Evolutionary conservation across 2,888 invertebrate species (phyloP).

Genomic region (Tenthredo mesomela): DNA sequence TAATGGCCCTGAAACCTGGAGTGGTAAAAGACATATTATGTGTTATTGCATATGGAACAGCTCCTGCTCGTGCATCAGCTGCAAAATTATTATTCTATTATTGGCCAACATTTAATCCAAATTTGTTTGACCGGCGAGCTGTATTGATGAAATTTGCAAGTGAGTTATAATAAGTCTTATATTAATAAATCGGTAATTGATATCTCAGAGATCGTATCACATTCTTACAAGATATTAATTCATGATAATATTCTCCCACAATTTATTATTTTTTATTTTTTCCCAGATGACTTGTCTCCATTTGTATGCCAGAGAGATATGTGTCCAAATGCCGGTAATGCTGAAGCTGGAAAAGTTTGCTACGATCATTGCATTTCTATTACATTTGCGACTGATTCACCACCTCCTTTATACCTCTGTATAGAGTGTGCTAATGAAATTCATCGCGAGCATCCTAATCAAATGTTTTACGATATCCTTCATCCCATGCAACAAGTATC

Average conservation of each 20-base stretch:
- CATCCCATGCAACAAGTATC: conserved; percentile 97
- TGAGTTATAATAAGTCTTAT: conserved; percentile 75
- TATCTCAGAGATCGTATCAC: background rate
- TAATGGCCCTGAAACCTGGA: conserved; percentile 95
- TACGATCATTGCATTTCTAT: conserved; percentile 96
- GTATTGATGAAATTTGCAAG: conserved; percentile 93
- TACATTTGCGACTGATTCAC: conserved; percentile 90
- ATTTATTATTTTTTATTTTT: conserved; percentile 48
- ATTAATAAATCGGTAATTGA: background rate
- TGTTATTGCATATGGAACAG: conserved; percentile 98
- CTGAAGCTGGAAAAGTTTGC: conserved; percentile 95
- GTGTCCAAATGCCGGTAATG: conserved; percentile 92
- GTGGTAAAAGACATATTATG: conserved; percentile 96
- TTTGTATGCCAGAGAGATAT: conserved; percentile 95
- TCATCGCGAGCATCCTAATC: conserved; percentile 91
- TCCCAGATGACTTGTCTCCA: conserved; percentile 86
- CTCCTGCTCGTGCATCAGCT: conserved; percentile 95
- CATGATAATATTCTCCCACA: background rate
- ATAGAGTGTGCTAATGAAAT: conserved; percentile 97
- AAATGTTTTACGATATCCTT: conserved; percentile 91
- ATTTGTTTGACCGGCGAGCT: conserved; percentile 93
- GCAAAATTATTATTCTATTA: conserved; percentile 98
- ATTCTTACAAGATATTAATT: background rate
- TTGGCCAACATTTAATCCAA: conserved; percentile 98
- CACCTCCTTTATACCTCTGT: conserved; percentile 97